Evolutionary conservation across 2,797 vertebrate species (phyloP).

Genomic region (Steatocranus sp.): DNA sequence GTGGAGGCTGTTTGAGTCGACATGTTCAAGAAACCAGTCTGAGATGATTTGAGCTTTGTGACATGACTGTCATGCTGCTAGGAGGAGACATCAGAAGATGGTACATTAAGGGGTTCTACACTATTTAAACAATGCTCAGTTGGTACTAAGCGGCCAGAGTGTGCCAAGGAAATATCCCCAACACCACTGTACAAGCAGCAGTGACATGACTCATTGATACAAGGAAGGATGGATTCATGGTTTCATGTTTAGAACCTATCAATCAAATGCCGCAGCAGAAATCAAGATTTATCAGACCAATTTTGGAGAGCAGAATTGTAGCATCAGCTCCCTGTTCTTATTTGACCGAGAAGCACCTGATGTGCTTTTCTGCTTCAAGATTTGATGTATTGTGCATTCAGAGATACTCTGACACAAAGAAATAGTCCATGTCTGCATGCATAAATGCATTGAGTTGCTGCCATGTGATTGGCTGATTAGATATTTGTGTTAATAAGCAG

Average conservation of each 20-base stretch:
- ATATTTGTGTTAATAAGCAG: neutral
- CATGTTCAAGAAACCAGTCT: neutral
- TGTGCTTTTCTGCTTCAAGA: neutral
- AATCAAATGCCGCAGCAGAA: neutral
- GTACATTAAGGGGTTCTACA: neutral
- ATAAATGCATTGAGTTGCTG: neutral
- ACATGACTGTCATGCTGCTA: fast-evolving
- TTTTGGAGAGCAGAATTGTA: neutral
- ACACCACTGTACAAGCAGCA: fast-evolving
- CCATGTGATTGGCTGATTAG: neutral
- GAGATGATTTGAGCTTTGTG: neutral
- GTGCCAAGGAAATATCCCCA: neutral
- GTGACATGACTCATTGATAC: neutral
- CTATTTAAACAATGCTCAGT: neutral
- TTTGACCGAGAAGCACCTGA: fast-evolving
- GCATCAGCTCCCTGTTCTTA: neutral
- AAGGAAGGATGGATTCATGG: neutral
- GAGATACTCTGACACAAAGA: neutral
- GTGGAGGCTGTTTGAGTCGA: neutral
- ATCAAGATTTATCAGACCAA: neutral
- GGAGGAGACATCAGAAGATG: neutral
- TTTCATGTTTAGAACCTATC: neutral
- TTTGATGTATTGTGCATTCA: neutral
- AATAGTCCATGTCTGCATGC: fast-evolving
- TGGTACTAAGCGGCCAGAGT: fast-evolving